Conservation (phyloP, 2,113 vertebrate genomes). For the Atlantisia rogersi region DNA sequence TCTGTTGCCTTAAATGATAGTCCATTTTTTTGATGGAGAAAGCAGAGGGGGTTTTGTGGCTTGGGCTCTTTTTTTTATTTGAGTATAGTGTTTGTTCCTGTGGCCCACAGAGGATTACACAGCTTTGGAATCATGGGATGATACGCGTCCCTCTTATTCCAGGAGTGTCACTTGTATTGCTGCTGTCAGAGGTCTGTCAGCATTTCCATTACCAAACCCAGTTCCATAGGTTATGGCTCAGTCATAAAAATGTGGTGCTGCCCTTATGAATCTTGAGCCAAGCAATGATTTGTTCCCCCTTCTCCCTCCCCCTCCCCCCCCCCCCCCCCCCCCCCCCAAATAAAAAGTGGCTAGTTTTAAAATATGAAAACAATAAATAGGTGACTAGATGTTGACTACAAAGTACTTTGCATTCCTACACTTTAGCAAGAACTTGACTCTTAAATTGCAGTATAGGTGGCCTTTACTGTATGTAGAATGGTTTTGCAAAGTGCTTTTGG, state of each 20-base stretch:
- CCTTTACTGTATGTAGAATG: not conserved
- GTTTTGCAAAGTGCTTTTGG: not conserved
- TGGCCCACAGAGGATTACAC: slow-evolving; percentile 1
- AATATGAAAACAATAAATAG: not conserved
- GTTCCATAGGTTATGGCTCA: not conserved
- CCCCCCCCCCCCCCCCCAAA: not conserved
- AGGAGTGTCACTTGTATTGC: not conserved
- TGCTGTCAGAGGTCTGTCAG: not conserved
- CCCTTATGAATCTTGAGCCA: not conserved
- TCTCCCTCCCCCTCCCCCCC: not conserved
- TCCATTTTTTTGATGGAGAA: not conserved
- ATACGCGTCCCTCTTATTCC: not conserved
- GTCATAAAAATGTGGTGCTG: not conserved
- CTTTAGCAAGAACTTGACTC: not conserved
- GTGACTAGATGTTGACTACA: not conserved
- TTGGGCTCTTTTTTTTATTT: not conserved
- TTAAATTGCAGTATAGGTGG: not conserved
- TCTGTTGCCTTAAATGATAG: not conserved
- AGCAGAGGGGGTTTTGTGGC: not conserved
- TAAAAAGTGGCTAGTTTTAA: not conserved
- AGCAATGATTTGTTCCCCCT: not conserved
- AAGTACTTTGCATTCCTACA: not conserved
- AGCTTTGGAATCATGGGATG: slow-evolving; percentile 10
- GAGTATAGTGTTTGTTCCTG: not conserved
- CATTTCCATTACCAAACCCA: not conserved